Percentiles rank a stretch among this genome's conserved stretches.
These are phyloP conservation scores for Adelphocoris suturalis DNA, from an alignment of 2,888 invertebrate species.

Conservation along the genomic window DNA sequence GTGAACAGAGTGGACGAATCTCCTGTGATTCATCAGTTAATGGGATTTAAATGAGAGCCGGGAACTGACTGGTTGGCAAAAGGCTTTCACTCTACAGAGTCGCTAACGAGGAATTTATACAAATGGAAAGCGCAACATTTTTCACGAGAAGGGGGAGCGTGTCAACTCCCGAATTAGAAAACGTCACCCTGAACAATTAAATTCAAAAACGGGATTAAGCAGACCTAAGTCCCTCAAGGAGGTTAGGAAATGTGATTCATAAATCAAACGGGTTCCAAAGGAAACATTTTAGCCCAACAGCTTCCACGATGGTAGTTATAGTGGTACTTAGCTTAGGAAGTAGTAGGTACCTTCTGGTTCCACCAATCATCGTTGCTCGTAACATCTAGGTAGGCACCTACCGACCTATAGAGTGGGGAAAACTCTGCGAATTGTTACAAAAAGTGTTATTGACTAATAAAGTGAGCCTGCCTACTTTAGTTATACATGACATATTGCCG, in stretches of 20 bases:
- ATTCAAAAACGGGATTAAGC: background rate
- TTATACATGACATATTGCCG: no score
- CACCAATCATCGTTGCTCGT: no score
- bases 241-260: background rate
- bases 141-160: background rate
- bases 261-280: background rate
- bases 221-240: background rate
- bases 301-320: no score
- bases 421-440: no score
- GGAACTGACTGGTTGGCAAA: conserved; percentile 5
- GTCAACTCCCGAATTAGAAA: background rate
- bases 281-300: no score
- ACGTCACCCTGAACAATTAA: background rate
- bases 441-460: no score
- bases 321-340: no score
- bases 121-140: conserved; percentile 21
- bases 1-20: background rate
- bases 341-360: no score
- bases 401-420: no score
- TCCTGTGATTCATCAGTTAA: conserved; percentile 3
- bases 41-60: conserved; percentile 21
- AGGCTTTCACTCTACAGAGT: background rate
- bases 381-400: no score
- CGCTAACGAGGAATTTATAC: conserved; percentile 25
- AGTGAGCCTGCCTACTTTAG: no score